Evolutionary conservation across 2,113 vertebrate genomes (phyloP).

Genomic region (Edolisoma coerulescens): DNA sequence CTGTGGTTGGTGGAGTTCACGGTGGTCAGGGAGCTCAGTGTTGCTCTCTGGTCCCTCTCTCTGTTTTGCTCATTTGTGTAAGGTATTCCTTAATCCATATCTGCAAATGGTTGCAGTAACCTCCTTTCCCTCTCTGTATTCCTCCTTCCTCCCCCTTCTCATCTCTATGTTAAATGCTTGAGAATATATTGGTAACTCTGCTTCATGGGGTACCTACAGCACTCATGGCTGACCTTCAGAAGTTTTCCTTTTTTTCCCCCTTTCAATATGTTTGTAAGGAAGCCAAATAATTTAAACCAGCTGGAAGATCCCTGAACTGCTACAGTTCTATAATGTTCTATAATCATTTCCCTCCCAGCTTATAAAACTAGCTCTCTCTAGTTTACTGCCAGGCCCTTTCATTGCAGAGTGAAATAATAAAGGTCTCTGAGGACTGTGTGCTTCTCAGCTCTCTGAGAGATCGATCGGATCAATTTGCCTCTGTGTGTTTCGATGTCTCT

Average conservation of each 20-base stretch:
- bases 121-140: not conserved
- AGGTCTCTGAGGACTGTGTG: not conserved
- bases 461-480: slow-evolving; percentile 47
- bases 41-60: not conserved
- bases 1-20: not conserved
- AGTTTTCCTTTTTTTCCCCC: not conserved
- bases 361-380: slow-evolving; percentile 40
- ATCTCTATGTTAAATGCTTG: not conserved
- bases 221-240: not conserved
- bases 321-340: slow-evolving; percentile 25
- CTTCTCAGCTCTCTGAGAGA: not conserved
- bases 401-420: slow-evolving; percentile 37
- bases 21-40: not conserved
- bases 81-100: not conserved
- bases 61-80: not conserved
- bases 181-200: not conserved
- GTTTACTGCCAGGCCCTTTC: slow-evolving; percentile 24
- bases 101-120: not conserved
- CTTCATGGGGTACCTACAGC: not conserved
- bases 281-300: slow-evolving; percentile 28
- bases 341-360: slow-evolving; percentile 39
- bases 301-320: slow-evolving; percentile 22
- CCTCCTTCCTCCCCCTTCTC: not conserved
- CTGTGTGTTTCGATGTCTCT: not conserved
- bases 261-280: not conserved